Base-by-base conservation (phyloP, 1,140 invertebrate species). In the Lethocerus indicus region DNA sequence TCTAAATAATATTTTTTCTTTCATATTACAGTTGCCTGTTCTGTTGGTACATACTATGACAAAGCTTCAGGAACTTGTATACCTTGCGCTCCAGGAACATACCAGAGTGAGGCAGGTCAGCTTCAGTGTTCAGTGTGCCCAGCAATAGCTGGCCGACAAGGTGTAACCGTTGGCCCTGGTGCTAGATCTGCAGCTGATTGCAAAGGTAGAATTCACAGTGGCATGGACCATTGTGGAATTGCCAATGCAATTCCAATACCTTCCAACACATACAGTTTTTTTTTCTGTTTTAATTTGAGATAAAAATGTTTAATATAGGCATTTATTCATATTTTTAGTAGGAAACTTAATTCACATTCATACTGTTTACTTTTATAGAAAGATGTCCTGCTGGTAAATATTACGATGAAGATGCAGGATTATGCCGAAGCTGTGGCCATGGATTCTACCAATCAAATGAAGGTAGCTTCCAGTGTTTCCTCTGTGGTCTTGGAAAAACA, bases 71-170 rank as follows among this genome's bases (percentile, higher is more conserved):
- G 80, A 56, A 75, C 72, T 20, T 98, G 94, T 60, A 64, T 79
- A 14, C 76, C 80, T 3, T 98, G 94, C 62, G 80, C 86, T 1
- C 66, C 83, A 36, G 93, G 93, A 46, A 84, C 79, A 0, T 98
- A 95, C 64, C 93, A 98, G 67, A 90, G 91, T 55, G 84, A 92
- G 66, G 78, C 84, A 2, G 93, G 91, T 2, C 87, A 94, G 65
- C 61, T 83, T 37, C 79, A 84, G 60, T 96, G 92, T 64, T 84
- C 76, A 48, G 69, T 79, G 12, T 97, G 92, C 67, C 90, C 89
- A 9, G 67, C 77, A 1, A 91, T 92, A 47, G 83, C 84, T 13
- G 87, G 87, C 35, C 74, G 86, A 56, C 75, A 81, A 3, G 86
- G 87, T 36, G 87, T 92, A 7, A 96, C 91, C 0, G 76, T 87